Evolutionary conservation across 2,888 invertebrate species (phyloP).

Genomic region (Geotrupes spiniger): DNA sequence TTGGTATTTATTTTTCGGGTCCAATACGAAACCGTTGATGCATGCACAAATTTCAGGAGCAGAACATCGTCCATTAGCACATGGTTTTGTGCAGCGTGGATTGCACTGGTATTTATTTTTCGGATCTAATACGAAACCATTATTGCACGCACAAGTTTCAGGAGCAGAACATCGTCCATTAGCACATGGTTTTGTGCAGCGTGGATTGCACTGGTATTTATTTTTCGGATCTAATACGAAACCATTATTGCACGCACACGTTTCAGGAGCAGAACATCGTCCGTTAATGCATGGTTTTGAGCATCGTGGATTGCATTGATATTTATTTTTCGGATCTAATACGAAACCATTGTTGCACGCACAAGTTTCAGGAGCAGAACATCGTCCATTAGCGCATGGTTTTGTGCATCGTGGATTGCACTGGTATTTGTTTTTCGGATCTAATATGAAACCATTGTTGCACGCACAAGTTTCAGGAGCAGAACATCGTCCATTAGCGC

Average conservation of each 20-base stretch:
- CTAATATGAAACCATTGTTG: conserved; percentile 16
- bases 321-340: conserved; percentile 20
- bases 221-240: conserved; percentile 12
- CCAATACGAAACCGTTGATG: conserved; percentile 25
- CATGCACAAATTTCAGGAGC: conserved; percentile 37
- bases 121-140: conserved; percentile 12
- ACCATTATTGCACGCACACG: conserved; percentile 52
- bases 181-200: conserved; percentile 8
- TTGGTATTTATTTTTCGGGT: conserved; percentile 20
- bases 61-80: conserved; percentile 32
- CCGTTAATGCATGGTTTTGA: conserved; percentile 62
- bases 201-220: conserved; percentile 14
- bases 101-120: conserved; percentile 16
- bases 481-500: conserved; percentile 23
- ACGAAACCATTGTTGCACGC: conserved; percentile 19
- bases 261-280: conserved; percentile 57
- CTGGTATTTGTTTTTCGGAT: conserved; percentile 16
- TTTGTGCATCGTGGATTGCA: conserved; percentile 24
- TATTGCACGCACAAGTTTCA: conserved; percentile 54
- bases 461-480: conserved; percentile 23
- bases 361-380: conserved; percentile 25
- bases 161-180: conserved; percentile 13
- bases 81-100: conserved; percentile 25
- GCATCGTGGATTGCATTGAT: conserved; percentile 57
- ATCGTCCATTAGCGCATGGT: conserved; percentile 42